A percentile compares a stretch with the other conserved stretches of the same genome.
Evolutionary conservation across 2,888 invertebrate genomes (phyloP).

Genomic region (Platynereis dumerilii): DNA sequence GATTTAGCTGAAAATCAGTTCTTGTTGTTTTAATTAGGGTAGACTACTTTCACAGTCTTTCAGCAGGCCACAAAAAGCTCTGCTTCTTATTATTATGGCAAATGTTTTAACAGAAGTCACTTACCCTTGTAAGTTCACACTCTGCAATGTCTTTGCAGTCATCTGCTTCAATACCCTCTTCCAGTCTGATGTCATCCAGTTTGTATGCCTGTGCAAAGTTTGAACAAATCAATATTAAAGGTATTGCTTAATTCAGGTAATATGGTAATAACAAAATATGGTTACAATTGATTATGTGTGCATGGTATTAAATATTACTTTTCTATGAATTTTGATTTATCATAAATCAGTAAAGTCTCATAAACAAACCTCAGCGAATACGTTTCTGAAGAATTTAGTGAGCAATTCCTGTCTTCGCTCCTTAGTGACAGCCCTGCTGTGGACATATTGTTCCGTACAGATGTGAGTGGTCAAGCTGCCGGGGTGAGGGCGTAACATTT

Average conservation of each 20-base stretch:
- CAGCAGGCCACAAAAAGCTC: too few species aligned
- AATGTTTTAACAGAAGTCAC: too few species aligned
- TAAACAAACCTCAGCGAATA: slow-evolving; percentile 38
- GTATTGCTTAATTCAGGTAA: too few species aligned
- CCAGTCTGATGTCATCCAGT: slow-evolving; percentile 17
- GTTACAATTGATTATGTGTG: neutral
- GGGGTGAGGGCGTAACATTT: slow-evolving; percentile 33
- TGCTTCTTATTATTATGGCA: too few species aligned
- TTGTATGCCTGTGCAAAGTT: slow-evolving; percentile 13
- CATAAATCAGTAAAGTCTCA: too few species aligned
- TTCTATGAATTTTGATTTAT: too few species aligned
- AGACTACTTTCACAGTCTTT: too few species aligned
- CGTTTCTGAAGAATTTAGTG: slow-evolving; percentile 53
- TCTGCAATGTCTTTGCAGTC: slow-evolving; percentile 52
- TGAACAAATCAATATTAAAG: neutral
- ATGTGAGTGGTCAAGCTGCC: slow-evolving; percentile 24
- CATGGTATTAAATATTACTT: too few species aligned
- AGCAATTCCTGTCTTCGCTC: slow-evolving; percentile 52
- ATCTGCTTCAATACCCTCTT: slow-evolving; percentile 37
- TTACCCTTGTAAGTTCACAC: slow-evolving; percentile 55
- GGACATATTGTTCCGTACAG: slow-evolving; percentile 35
- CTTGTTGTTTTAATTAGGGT: too few species aligned
- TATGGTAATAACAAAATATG: too few species aligned
- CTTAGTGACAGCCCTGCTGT: slow-evolving; percentile 50
- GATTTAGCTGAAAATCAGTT: too few species aligned